Evolutionary conservation across 2,113 vertebrate species (phyloP).

Genomic region (Caranx ignobilis): DNA sequence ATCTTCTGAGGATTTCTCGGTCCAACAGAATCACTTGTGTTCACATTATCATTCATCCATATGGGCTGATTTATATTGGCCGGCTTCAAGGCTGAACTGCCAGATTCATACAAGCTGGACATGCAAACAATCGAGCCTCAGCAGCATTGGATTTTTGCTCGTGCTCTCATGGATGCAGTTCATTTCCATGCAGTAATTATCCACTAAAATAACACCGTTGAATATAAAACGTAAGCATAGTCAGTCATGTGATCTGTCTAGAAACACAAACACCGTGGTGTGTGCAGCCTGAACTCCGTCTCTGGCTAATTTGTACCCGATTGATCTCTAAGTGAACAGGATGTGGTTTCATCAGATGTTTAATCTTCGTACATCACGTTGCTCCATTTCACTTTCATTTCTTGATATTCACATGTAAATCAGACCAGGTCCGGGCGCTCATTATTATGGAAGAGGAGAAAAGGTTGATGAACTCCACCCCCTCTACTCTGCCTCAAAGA

Average conservation of each 20-base stretch:
- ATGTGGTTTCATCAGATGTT: constrained; percentile 55
- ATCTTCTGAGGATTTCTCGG: neutral
- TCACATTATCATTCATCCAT: neutral
- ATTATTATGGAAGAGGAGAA: constrained; percentile 36
- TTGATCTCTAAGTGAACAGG: constrained; percentile 19
- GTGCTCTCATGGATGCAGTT: neutral
- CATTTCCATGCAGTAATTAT: constrained; percentile 2
- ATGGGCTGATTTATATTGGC: neutral
- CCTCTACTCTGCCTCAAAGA: constrained; percentile 14
- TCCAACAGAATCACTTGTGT: neutral
- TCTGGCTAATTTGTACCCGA: constrained; percentile 6
- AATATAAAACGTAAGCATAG: no score
- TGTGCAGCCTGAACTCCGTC: neutral
- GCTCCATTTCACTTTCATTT: constrained; percentile 57
- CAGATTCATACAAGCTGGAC: neutral
- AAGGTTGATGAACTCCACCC: constrained; percentile 23
- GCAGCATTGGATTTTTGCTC: neutral
- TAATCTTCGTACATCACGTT: constrained; percentile 48
- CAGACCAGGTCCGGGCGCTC: constrained; percentile 27
- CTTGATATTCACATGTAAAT: constrained; percentile 73
- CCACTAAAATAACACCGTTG: no score
- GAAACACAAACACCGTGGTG: neutral
- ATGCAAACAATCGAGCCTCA: neutral
- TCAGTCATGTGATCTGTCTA: neutral
- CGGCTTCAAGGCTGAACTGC: neutral